These are phyloP conservation scores for Myiothlypis chrysogaster DNA, from an alignment of 2,797 vertebrate species.

Conservation along the genomic window DNA sequence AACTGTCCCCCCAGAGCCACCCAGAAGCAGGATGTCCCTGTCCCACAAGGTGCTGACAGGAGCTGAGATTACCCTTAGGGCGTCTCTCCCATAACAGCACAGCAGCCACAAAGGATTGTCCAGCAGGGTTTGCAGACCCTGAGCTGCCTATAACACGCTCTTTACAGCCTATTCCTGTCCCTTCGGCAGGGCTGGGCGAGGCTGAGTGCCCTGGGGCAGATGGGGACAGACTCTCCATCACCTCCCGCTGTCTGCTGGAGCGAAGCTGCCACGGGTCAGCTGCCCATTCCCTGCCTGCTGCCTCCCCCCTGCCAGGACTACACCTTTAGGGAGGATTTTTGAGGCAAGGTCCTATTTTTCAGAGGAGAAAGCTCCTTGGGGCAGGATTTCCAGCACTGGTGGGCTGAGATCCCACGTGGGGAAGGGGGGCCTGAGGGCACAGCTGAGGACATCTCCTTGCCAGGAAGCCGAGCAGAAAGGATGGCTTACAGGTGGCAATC, in stretches of 20 bases:
- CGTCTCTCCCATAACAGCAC: background rate
- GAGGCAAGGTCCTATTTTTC: background rate
- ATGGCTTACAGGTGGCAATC: background rate
- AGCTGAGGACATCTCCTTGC: background rate
- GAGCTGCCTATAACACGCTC: accelerated
- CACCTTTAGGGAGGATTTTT: background rate
- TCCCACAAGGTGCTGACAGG: background rate
- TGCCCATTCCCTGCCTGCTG: background rate
- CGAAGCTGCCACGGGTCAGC: accelerated
- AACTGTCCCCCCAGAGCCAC: background rate
- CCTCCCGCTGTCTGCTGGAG: background rate
- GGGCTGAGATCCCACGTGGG: no score
- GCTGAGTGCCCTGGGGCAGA: background rate
- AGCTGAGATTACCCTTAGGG: background rate
- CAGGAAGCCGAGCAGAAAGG: background rate
- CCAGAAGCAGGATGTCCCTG: background rate
- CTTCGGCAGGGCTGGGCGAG: background rate
- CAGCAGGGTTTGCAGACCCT: background rate
- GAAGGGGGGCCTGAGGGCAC: background rate
- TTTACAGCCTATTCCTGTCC: background rate
- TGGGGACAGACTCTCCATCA: background rate
- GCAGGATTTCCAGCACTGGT: background rate
- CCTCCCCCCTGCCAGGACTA: background rate
- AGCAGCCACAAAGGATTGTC: background rate
- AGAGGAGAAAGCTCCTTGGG: background rate